Percentiles rank a stretch among this genome's conserved stretches.
Evolutionary conservation across 23 tunicate species (phyloP).

Genomic region (Corella eumyota): DNA sequence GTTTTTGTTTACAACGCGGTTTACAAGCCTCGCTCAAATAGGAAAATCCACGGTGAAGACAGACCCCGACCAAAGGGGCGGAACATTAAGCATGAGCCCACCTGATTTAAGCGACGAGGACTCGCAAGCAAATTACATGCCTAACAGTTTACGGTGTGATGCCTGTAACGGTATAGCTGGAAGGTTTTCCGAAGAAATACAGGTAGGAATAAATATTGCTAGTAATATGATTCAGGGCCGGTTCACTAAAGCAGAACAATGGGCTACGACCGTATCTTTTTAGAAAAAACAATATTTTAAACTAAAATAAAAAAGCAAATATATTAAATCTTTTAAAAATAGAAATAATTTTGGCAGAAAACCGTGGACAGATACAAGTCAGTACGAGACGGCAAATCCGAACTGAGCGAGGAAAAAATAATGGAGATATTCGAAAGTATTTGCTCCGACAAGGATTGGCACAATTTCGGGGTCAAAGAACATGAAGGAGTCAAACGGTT

Average conservation of each 20-base stretch:
- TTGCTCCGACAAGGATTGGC: conserved; percentile 68
- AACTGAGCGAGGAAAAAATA: conserved; percentile 41
- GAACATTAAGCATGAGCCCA: conserved; percentile 69
- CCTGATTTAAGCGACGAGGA: conserved; percentile 89
- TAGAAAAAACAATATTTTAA: too few species aligned
- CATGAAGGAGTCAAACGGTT: conserved; percentile 61
- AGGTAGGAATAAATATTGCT: conserved; percentile 42
- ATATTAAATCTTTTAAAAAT: too few species aligned
- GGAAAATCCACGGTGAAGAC: conserved; percentile 32
- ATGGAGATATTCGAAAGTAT: conserved; percentile 65
- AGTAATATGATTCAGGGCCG: too few species aligned
- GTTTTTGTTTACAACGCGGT: too few species aligned
- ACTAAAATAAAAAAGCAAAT: too few species aligned
- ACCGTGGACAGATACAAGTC: conserved; percentile 47
- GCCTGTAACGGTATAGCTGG: conserved; percentile 49
- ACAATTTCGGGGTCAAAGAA: conserved; percentile 59
- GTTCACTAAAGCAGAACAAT: too few species aligned
- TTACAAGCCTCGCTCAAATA: conserved; percentile 31
- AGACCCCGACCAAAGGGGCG: conserved; percentile 16
- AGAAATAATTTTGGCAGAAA: too few species aligned
- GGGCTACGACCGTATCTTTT: too few species aligned
- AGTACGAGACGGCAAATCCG: conserved; percentile 34
- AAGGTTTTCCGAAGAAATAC: conserved; percentile 26
- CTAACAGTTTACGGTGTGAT: conserved; percentile 46
- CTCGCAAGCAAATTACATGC: conserved; percentile 63